Evolutionary conservation across 2,888 invertebrate genomes (phyloP), one percentile per base, ranked within the genome.

Genomic region (Cetonia aurata): DNA sequence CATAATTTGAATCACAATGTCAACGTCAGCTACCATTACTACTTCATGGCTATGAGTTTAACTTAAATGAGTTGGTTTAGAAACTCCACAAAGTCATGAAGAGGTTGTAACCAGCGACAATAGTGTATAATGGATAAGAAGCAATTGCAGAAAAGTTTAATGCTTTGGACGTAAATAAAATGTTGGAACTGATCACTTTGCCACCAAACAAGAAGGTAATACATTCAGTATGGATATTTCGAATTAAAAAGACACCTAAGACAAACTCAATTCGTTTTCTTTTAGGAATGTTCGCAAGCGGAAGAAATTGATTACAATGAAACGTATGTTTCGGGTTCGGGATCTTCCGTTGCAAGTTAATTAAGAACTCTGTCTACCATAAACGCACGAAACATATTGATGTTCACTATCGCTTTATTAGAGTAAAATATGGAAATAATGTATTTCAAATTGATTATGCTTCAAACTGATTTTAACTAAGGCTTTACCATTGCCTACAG

Each of bases 101-200:
- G 33, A 53, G 31, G 52, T 4, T 25, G 1, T 25, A 25, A 4
- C 52, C n/a, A 62, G 46, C 25, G 13, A 6, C 3, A 55, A 72
- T 42, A 52, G 37, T 53, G 55, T 56, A 46, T 41, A 71, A 50
- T 77, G 75, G 77, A 70, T n/a, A 71, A 50, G 50, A 59, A 13
- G 75, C 77, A 8, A 77, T 78, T 56, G 33, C 69, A 42, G 72
- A 72, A 57, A 77, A 77, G 62, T 59, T 78, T 4, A 37, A 69
- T 25, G 69, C 75, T 13, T 56, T 77, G 31, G 57, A 67, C 12
- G 67, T 72, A 57, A 74, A 77, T 67, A 50, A 75, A 25, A 73
- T 72, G 9, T 76, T 71, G 73, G 71, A 71, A 3, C 31, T 75
- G 19, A 67, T 57, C 10, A 50, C 67, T 13, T 57, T 62, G 17